Base-by-base conservation (phyloP, 2,797 vertebrate species). In the Tenualosa ilisha region DNA sequence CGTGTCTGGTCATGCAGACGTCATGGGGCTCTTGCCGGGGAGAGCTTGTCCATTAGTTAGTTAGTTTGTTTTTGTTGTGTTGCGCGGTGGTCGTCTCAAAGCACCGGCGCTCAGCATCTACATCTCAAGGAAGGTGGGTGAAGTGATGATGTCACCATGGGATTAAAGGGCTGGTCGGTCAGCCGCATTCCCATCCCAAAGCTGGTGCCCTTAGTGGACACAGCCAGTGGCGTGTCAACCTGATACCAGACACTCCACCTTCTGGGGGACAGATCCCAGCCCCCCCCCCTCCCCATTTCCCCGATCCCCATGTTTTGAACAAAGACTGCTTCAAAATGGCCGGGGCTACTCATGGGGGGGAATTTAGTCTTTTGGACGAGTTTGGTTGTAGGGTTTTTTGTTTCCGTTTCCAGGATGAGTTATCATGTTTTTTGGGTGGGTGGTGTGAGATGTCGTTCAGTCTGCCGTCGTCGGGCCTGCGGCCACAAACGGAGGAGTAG, bases 401-500 rank as follows among this genome's bases (percentile, higher is more conserved):
- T 22, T 79, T 79, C 72, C 37, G 37, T 79, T 46, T 46, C 9
- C 37, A 79, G 40, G 40, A 79, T 79, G 72, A 40, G 37, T 72
- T 40, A 17, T 72, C 68, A 37, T 43, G 40, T 79, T 46, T 43
- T 5, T 75, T 43, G 15, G 15, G 31, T 75, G 37, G 72, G 82
- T 88, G 83, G 84, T 49, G n/a, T 79, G 68, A 88, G 88, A 86
- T 87, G 54, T 92, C 91, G 72, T 87, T 91, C 91, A 86, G 91
- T 90, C 91, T 86, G 54, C 91, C 84, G 83, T 86, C 84, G 72
- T 43, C 72, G 72, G 72, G 75, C 85, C 54, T 24, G 86, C 79
- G 87, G 88, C 89, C 93, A 93, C 93, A 87, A 93, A 94, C 92
- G 92, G 83, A 94, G 93, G 91, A 94, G 94, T 92, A 93, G 96